Evolutionary conservation across 2,113 vertebrate species (phyloP).

Genomic region (Acanthochromis polyacanthus): DNA sequence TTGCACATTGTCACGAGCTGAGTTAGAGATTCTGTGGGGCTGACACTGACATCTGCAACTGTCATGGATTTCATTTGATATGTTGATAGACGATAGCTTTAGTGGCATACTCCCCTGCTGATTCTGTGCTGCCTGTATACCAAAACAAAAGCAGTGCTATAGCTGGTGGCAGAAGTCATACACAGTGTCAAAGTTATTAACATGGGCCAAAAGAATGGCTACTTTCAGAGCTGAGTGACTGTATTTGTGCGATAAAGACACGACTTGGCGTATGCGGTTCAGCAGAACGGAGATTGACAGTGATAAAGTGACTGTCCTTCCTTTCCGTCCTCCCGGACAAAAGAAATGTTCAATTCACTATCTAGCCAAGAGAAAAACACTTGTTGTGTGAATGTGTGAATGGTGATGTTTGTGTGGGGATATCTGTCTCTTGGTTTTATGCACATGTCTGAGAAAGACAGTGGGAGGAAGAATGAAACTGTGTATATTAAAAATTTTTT

Average conservation of each 20-base stretch:
- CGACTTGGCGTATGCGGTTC: constrained; percentile 14
- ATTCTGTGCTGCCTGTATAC: constrained; percentile 2
- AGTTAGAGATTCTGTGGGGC: constrained; percentile 4
- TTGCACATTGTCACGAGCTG: constrained; percentile 17
- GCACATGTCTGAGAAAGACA: background rate
- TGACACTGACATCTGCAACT: constrained; percentile 22
- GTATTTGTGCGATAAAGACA: constrained; percentile 32
- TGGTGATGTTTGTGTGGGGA: background rate
- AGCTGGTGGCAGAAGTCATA: constrained; percentile 16
- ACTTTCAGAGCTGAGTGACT: constrained; percentile 47
- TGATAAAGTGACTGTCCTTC: constrained; percentile 35
- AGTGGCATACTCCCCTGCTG: constrained; percentile 5
- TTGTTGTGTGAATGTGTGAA: background rate
- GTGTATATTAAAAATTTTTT: background rate
- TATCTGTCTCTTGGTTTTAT: background rate
- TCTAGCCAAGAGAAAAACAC: background rate
- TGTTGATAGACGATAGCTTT: constrained; percentile 34
- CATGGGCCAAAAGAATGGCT: constrained; percentile 34
- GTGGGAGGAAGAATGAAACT: background rate
- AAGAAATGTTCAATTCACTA: constrained; percentile 14
- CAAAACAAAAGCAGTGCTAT: constrained; percentile 45
- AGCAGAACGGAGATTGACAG: constrained; percentile 26
- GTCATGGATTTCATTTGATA: constrained; percentile 40
- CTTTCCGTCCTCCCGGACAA: constrained; percentile 15
- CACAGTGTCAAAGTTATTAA: constrained; percentile 36